These are phyloP conservation scores for Hemiprocne comata DNA, from an alignment of 2,113 vertebrate species.

Conservation along the genomic window DNA sequence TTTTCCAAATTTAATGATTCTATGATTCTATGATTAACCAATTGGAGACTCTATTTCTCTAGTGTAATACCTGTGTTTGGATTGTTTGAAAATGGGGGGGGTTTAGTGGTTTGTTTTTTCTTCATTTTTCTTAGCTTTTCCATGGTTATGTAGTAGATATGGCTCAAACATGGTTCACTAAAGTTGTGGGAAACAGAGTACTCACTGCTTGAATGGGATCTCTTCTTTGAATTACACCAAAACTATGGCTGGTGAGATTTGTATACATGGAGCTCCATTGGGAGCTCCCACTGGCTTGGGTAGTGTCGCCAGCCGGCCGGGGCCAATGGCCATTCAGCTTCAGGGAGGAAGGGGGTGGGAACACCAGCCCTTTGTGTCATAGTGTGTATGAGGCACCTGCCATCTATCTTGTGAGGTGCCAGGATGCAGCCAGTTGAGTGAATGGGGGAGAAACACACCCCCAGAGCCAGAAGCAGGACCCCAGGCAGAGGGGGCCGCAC, in stretches of 20 bases:
- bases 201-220: neutral
- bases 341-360: neutral
- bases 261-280: fast-evolving
- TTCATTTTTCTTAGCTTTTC: neutral
- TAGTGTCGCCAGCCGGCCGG: fast-evolving
- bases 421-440: fast-evolving
- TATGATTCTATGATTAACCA: no score
- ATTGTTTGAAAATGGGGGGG: neutral
- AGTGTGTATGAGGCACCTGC: fast-evolving
- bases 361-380: neutral
- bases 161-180: neutral
- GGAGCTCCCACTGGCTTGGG: neutral
- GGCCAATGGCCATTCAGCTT: neutral
- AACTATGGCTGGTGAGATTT: neutral
- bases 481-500: fast-evolving
- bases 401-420: neutral
- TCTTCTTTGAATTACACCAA: neutral
- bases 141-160: neutral
- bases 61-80: neutral
- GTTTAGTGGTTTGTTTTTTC: neutral
- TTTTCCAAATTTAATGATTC: no score
- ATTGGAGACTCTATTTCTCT: neutral
- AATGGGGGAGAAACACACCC: fast-evolving
- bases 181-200: neutral
- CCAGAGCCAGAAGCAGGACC: neutral